Evolutionary conservation across 1,140 invertebrate genomes (phyloP), one percentile per base, ranked within the genome.

Genomic region (Nasonia giraulti): DNA sequence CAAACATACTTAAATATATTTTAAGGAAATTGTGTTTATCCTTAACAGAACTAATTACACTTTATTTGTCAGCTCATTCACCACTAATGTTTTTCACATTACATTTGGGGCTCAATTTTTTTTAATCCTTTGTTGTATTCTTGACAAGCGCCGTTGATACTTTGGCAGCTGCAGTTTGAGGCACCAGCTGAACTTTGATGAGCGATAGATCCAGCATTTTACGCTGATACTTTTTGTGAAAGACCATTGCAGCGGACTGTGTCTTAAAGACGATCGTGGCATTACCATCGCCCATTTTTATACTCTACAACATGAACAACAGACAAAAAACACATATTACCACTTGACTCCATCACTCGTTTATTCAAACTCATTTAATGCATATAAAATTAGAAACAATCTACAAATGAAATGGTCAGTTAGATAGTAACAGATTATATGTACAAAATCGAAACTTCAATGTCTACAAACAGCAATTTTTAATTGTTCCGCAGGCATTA

Each of bases 221-320:
- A 76, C 94, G 93, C 84, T 94, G 94, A 89, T 94, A 94, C 91
- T 94, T 94, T 88, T 95, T 94, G 89, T 93, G 94, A 93, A 95
- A 95, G 81, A 93, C 92, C 91, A 93, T 91, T 81, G 94, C 94
- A 74, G 94, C 93, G 82, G 93, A 92, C 87, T 93, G 92, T 71
- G 93, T 94, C 88, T 94, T 94, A 91, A 95, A 95, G 82, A 92
- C 91, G 82, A 95, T 93, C 80, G 92, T 94, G 86, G 94, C 94
- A 83, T 91, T 93, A 85, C 94, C 91, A 79, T 94, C 93, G 86
- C 92, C 89, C 92, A 93, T 93, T 78, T 90, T 89, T 89, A 93
- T 90, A 86, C 88, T 93, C 92, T 93, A 91, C 40, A 93, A 93
- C 88, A 92, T 50, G 17, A 84, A 87, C 86, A 85, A 78, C 73